Evolutionary conservation across 2,888 invertebrate species (phyloP).

Genomic region (Scaptomyza parva): DNA sequence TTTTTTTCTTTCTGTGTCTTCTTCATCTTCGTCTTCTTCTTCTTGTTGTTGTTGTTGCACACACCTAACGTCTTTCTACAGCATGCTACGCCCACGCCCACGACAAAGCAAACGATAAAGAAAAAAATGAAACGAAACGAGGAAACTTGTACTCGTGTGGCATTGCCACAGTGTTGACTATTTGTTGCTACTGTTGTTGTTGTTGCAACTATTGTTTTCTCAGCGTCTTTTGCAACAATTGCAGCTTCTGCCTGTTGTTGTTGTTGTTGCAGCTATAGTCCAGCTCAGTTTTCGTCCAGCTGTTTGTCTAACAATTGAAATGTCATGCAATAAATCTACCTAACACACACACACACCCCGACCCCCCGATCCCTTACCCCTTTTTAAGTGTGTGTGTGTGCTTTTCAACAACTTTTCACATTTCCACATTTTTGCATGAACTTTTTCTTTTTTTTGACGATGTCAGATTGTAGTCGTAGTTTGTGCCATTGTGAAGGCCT

Average conservation of each 20-base stretch:
- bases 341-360: constrained; percentile 47
- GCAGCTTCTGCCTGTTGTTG: constrained; percentile 30
- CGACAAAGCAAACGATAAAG: no score
- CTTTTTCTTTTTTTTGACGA: constrained; percentile 64
- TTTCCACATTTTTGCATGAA: constrained; percentile 77
- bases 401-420: constrained; percentile 78
- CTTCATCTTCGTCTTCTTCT: not conserved
- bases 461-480: constrained; percentile 79
- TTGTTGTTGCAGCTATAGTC: constrained; percentile 46
- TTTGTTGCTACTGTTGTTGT: constrained; percentile 4
- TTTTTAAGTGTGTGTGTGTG: constrained; percentile 35
- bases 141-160: constrained; percentile 9
- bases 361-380: constrained; percentile 13
- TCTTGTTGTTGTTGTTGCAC: constrained; percentile 9
- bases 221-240: constrained; percentile 64
- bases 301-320: constrained; percentile 79
- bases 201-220: constrained; percentile 43
- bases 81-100: constrained; percentile 17
- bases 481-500: constrained; percentile 48
- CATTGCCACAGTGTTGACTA: constrained; percentile 36
- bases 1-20: constrained; percentile 4
- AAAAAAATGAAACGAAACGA: not conserved
- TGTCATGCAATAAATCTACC: constrained; percentile 78
- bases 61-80: constrained; percentile 16
- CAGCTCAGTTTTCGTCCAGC: constrained; percentile 69